These are phyloP conservation scores for Lophius piscatorius DNA, from an alignment of 2,113 vertebrate genomes.

Conservation along the genomic window DNA sequence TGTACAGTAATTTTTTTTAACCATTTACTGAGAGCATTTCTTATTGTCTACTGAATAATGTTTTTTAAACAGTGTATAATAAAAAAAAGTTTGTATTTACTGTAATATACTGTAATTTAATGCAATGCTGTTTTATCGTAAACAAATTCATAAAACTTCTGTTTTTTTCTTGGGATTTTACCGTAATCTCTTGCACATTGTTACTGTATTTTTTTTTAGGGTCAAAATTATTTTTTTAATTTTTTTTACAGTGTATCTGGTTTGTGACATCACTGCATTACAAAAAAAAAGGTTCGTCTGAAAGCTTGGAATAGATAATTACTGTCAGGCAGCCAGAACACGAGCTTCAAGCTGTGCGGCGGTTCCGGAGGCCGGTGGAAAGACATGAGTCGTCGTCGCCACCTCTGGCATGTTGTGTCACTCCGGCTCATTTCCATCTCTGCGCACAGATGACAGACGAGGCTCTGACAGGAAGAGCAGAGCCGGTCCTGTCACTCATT, in stretches of 20 bases:
- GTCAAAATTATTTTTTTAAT: no score
- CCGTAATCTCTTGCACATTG: no score
- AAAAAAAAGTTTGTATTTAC: no score
- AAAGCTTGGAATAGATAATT: constrained; percentile 59
- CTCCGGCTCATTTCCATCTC: constrained; percentile 87
- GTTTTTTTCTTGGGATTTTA: no score
- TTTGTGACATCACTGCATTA: constrained; percentile 42
- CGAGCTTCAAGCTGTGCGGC: constrained; percentile 39
- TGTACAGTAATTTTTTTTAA: no score
- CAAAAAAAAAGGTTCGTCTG: constrained; percentile 51
- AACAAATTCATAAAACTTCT: no score
- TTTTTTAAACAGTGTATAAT: no score
- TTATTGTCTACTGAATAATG: no score
- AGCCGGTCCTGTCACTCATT: constrained; percentile 88
- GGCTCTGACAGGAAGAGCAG: constrained; percentile 85
- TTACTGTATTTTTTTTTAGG: no score
- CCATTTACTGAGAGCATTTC: no score
- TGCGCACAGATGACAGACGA: constrained; percentile 88
- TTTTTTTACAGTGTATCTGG: not conserved
- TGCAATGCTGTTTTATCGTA: no score
- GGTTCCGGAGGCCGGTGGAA: constrained; percentile 49
- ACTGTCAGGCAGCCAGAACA: constrained; percentile 38
- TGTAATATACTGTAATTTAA: no score
- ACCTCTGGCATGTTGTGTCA: constrained; percentile 94
- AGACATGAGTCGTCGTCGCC: constrained; percentile 86